Base-by-base conservation (phyloP, 2,888 invertebrate species). In the Ectemnius continuus region DNA sequence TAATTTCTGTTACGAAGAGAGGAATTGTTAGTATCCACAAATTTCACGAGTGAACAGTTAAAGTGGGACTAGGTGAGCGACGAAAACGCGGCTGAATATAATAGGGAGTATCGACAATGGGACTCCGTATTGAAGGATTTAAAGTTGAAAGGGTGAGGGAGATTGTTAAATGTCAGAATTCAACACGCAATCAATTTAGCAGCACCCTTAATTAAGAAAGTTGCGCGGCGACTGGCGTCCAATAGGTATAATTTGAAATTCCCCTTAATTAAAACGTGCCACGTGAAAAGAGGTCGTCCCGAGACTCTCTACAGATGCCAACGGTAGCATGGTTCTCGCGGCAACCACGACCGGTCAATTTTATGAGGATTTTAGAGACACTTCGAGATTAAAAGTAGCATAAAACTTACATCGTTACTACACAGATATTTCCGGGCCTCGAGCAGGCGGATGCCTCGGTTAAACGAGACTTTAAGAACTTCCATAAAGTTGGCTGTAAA, bases 381-480 rank as follows among this genome's bases (percentile, higher is more conserved):
- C 48, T 70, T 62, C 6, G 59, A 48, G 69, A 75, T 75, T 70
- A 72, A 65, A 64, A 59, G 67, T 47, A 57, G 45, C 67, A 48
- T 65, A 64, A 69, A 61, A 75, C 67, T 69, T 48, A 52, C 69
- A 60, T 58, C 45, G 72, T 66, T 60, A 57, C 23, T 46, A 16
- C 36, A 36, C n/a, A 56, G 58, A 68, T 68, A 56, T 67, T 66
- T 62, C 47, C 62, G 18, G 60, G 67, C 18, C 47, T 48, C 67
- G 67, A 26, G 48, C 48, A 66, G 52, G 4, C 45, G 59, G 46
- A n/a, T 62, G 61, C 68, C 73, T 57, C 62, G 58, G 13, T 48
- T 46, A 23, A 70, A 76, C 68, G 67, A 63, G 62, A 67, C 28
- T 74, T 59, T 62, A 69, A 75, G 57, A 78, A 78, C 45, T 75